These are phyloP conservation scores for Buathra laborator DNA, from an alignment of 2,888 invertebrate species.

Conservation along the genomic window DNA sequence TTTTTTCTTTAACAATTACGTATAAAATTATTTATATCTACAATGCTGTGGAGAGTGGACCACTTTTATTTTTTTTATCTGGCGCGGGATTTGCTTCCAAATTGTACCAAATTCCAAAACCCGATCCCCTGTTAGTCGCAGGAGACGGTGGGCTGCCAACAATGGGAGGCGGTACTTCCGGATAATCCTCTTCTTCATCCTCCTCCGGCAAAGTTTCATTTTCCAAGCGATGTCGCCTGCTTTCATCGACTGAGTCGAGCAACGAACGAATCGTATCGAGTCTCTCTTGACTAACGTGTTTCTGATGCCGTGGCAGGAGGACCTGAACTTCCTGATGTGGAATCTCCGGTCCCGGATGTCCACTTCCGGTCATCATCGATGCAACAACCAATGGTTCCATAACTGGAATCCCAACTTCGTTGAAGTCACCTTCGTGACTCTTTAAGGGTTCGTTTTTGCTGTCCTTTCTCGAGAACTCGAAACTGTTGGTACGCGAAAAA, in stretches of 20 bases:
- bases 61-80: slow-evolving; percentile 61
- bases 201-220: slow-evolving; percentile 61
- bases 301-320: slow-evolving; percentile 63
- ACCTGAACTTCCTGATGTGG: slow-evolving; percentile 46
- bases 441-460: slow-evolving; percentile 34
- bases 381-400: slow-evolving; percentile 64
- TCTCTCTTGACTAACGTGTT: slow-evolving; percentile 68
- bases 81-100: slow-evolving; percentile 71
- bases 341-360: slow-evolving; percentile 9
- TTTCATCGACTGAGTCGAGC: slow-evolving; percentile 66
- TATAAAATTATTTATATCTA: slow-evolving; percentile 63
- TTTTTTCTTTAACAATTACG: slow-evolving; percentile 10
- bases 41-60: slow-evolving; percentile 77
- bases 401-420: slow-evolving; percentile 83
- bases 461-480: slow-evolving; percentile 72
- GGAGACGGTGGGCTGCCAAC: slow-evolving; percentile 74
- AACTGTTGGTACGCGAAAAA: slow-evolving; percentile 75
- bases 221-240: slow-evolving; percentile 64
- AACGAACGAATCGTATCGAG: slow-evolving; percentile 69
- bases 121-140: not conserved
- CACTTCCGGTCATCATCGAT: slow-evolving; percentile 48
- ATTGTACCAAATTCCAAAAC: slow-evolving; percentile 67
- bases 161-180: slow-evolving; percentile 65
- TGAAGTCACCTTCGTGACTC: slow-evolving; percentile 79
- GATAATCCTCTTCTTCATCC: slow-evolving; percentile 51